These are phyloP conservation scores for Drosophila nigromelanica DNA, from an alignment of 1,140 invertebrate genomes.

Conservation along the genomic window DNA sequence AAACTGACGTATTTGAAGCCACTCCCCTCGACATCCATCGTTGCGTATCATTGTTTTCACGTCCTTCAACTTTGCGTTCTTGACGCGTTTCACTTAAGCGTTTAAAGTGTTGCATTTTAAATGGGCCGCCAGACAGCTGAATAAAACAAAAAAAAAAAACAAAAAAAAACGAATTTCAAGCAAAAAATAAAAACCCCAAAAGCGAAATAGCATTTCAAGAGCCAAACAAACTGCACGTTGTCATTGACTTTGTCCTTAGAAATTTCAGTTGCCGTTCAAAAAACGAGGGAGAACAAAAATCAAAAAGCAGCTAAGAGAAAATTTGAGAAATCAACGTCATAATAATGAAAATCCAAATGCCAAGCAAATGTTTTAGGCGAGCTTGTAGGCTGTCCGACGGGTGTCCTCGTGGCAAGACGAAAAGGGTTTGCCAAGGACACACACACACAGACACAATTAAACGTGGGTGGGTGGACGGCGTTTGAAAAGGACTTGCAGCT, in stretches of 20 bases:
- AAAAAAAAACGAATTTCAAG: constrained; percentile 12
- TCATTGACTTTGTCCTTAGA: constrained; percentile 59
- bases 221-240: constrained; percentile 41
- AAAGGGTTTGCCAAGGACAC: constrained; percentile 29
- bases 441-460: constrained; percentile 21
- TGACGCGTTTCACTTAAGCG: constrained; percentile 22
- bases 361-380: constrained; percentile 25
- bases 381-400: constrained; percentile 5
- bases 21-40: not conserved
- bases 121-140: constrained; percentile 25
- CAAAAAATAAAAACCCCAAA: constrained; percentile 10
- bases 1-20: no score
- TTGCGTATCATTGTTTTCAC: constrained; percentile 7
- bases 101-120: constrained; percentile 40
- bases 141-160: constrained; percentile 8
- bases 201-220: constrained; percentile 32
- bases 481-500: constrained; percentile 35
- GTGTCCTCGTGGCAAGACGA: not conserved
- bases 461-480: not conserved
- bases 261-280: constrained; percentile 20
- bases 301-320: not conserved
- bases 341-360: constrained; percentile 35
- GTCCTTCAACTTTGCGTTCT: constrained; percentile 11
- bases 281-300: constrained; percentile 10
- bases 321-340: constrained; percentile 17